These are phyloP conservation scores for Paedocypris sp. DNA, from an alignment of 2,113 vertebrate species.

Conservation along the genomic window DNA sequence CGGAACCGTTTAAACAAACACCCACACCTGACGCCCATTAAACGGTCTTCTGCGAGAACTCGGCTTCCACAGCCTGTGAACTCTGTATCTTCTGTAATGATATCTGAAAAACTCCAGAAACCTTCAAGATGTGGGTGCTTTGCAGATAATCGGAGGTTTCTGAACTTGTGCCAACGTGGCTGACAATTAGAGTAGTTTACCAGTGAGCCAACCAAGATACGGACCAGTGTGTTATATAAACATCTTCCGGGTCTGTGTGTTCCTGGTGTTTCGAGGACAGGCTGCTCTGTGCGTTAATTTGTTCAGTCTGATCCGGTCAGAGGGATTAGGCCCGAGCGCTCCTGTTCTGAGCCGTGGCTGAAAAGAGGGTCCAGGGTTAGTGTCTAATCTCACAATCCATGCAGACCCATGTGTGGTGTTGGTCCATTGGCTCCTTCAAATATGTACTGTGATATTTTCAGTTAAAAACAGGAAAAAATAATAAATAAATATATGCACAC, in stretches of 20 bases:
- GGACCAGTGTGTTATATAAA: conserved; percentile 51
- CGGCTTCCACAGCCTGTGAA: background rate
- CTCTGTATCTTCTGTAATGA: background rate
- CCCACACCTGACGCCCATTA: conserved; percentile 24
- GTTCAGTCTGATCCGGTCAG: conserved; percentile 33
- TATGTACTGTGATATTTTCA: too few relatives aligned
- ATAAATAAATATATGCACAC: too few relatives aligned
- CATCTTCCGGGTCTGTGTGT: conserved; percentile 24
- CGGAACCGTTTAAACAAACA: background rate
- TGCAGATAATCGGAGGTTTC: background rate
- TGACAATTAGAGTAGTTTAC: background rate
- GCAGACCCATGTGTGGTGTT: conserved; percentile 15
- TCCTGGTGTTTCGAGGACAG: background rate
- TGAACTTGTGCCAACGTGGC: background rate
- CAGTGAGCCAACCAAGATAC: conserved; percentile 31
- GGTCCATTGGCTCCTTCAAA: too few relatives aligned
- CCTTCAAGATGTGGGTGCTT: background rate
- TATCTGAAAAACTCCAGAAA: background rate
- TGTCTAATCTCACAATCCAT: conserved; percentile 46
- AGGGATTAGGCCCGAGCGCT: conserved; percentile 43
- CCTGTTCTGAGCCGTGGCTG: conserved; percentile 34
- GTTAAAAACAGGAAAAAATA: too few relatives aligned
- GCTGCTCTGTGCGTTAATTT: conserved; percentile 10
- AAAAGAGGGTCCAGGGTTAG: conserved; percentile 33
- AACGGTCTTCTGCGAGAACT: background rate